Evolutionary conservation across 37 sponge, comb jelly and placozoan genomes (phyloP), one percentile per base, ranked within the genome.

Genomic region (Cliona cf. orientalis): DNA sequence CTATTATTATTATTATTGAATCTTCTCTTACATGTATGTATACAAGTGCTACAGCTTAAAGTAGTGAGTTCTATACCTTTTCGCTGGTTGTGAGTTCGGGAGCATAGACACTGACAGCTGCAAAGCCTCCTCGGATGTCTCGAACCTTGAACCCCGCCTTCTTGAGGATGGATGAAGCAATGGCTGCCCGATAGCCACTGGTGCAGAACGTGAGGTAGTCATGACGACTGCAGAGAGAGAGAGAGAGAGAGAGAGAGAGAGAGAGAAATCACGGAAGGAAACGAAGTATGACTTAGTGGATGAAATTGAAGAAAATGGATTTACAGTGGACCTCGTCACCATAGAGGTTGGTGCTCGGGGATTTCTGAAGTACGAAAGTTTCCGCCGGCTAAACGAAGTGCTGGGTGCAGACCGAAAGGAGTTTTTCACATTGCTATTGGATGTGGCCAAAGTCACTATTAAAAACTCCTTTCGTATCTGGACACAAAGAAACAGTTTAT

Each of bases 171-270:
- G 93, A 92, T 34, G 74, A 21, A 23, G 91, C 93, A 62, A 92
- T 92, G 28, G 90, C 55, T 4, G 96, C 92, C 12, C 96, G 74
- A 66, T 83, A 95, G 35, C 96, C 96, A 42, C 67, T 58, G n/a
- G 46, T 44, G 69, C 96, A 95, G 84, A 79, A 95, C 49, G 75
- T 42, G 14, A 86, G 5, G 49, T 93, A 89, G 61, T 40, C 69
- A 35, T 62, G 72, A 19, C 58, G 39, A 66, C 87, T 91, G 46
- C 17, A 74, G 3, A 32, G 21, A 36, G 2, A 66, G 28, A 9
- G 64, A 62, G 19, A 62, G 19, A 25, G 11, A 31, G 19, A 44
- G 14, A 71, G 43, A 71, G 43, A 2, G 71, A 44, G 23, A 44
- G 43, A 31, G 11, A 5, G 29, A 66, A 36, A 36, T 14, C 34